Percentiles rank a stretch among this genome's conserved stretches.
Conservation (phyloP, 2,888 invertebrate species). For the Oscheius onirici region DNA sequence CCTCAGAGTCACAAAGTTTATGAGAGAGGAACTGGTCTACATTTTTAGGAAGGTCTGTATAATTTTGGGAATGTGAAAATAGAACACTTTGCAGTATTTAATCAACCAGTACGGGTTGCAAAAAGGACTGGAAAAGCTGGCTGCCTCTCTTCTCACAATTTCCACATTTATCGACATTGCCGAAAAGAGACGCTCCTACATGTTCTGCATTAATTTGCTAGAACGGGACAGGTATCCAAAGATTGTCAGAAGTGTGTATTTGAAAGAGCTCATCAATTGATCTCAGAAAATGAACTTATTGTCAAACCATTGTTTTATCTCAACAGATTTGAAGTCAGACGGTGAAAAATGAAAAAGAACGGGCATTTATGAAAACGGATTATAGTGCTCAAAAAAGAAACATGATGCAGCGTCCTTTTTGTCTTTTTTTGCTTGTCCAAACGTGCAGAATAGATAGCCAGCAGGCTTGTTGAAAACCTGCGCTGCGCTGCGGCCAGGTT, state of each 20-base stretch:
- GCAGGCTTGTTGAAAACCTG: too few species aligned
- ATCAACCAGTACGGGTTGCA: slow-evolving; percentile 1
- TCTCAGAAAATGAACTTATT: too few species aligned
- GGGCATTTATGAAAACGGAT: too few species aligned
- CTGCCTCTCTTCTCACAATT: not conserved
- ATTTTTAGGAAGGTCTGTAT: not conserved
- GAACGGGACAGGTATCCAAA: not conserved
- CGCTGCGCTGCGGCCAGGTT: too few species aligned
- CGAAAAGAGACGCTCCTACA: not conserved
- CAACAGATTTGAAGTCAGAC: too few species aligned
- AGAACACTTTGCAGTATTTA: not conserved
- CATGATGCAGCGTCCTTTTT: too few species aligned
- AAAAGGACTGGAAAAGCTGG: slow-evolving; percentile 21
- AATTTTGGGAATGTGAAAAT: not conserved
- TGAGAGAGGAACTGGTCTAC: not conserved
- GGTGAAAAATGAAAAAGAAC: too few species aligned
- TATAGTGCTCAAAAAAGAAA: too few species aligned
- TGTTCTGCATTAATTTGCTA: not conserved
- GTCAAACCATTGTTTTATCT: too few species aligned
- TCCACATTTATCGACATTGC: not conserved
- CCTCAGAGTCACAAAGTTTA: not conserved
- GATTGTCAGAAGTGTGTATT: not conserved
- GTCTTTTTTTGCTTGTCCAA: too few species aligned
- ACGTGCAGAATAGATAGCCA: too few species aligned
- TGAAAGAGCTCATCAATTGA: not conserved